These are phyloP conservation scores for Odontamblyopus lacepedii DNA, from an alignment of 2,797 vertebrate species.

Conservation along the genomic window DNA sequence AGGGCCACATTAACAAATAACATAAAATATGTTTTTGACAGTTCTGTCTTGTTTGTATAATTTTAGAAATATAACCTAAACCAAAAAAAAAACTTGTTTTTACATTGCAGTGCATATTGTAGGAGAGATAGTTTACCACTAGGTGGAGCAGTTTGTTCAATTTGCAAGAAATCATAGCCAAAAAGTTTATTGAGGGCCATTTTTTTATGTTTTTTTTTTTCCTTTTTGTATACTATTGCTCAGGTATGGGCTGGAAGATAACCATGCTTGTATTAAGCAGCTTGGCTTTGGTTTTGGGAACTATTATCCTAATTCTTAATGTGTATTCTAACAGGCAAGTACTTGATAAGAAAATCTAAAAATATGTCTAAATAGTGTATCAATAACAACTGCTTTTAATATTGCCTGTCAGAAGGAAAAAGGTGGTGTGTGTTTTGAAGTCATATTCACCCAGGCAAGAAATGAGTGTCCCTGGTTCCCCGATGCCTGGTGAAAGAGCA, in stretches of 20 bases:
- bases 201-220: background rate
- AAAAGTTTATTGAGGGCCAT: background rate
- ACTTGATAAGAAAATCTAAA: slow-evolving; percentile 8
- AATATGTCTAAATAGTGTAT: background rate
- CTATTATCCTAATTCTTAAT: slow-evolving; percentile 82
- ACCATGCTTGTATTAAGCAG: slow-evolving; percentile 87
- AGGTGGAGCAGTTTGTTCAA: slow-evolving; percentile 46
- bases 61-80: background rate
- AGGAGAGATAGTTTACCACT: slow-evolving; percentile 43
- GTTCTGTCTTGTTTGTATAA: background rate
- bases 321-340: slow-evolving; percentile 86
- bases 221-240: slow-evolving; percentile 20
- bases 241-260: slow-evolving; percentile 87
- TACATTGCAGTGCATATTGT: background rate
- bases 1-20: background rate
- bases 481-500: slow-evolving; percentile 66
- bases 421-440: slow-evolving; percentile 82
- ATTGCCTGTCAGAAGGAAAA: slow-evolving; percentile 73
- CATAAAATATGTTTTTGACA: background rate
- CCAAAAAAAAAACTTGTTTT: background rate
- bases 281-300: slow-evolving; percentile 83
- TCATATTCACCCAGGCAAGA: slow-evolving; percentile 69
- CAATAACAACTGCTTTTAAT: background rate
- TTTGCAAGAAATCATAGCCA: background rate
- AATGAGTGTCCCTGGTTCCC: slow-evolving; percentile 67